Evolutionary conservation across 1,140 invertebrate genomes (phyloP), one percentile per base, ranked within the genome.

Genomic region (Caerostris darwini): DNA sequence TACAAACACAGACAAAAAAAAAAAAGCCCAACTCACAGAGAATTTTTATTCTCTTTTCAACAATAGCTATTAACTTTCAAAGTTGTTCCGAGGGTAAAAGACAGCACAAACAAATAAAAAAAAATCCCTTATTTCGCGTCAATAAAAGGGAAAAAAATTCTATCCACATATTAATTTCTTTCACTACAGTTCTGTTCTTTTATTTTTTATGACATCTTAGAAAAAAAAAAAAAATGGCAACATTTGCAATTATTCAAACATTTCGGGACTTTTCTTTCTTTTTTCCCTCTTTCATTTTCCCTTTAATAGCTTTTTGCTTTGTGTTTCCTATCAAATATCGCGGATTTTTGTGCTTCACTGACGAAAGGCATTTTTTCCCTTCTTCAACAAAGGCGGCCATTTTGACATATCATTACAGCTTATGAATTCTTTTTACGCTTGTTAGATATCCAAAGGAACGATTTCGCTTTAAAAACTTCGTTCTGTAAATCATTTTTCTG

Each of bases 91-190:
- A 77, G 12, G 50, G 34, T 50, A 77, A 34, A 77, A 50, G 12
- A 50, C 34, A 50, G 19, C 5, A 50, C 7, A 71, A 5, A 34
- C 19, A 71, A 5, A 71, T 50, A 77, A 77, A 77, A 77, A 50
- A 50, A 53, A 5, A 7, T 5, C 14, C 53, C 34, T 53, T 77
- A 14, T 77, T 50, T 77, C 34, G 3, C 17, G 19, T 77, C 34
- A 50, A 10, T 8, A 77, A 12, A 77, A 7, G 34, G 10, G 34
- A 34, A 77, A 34, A 3, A 77, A 77, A 12, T 50, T 12, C 61
- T 77, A 77, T 34, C 71, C 71, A 77, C 71, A 77, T 77, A 77
- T 77, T 77, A 77, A 77, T 77, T 77, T 77, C 71, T 77, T 77
- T 77, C 34, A 77, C 71, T 77, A 50, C 10, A 8, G 71, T 77